These are phyloP conservation scores for Drosophila punjabiensis DNA, from an alignment of 1,140 invertebrate genomes.

Conservation along the genomic window DNA sequence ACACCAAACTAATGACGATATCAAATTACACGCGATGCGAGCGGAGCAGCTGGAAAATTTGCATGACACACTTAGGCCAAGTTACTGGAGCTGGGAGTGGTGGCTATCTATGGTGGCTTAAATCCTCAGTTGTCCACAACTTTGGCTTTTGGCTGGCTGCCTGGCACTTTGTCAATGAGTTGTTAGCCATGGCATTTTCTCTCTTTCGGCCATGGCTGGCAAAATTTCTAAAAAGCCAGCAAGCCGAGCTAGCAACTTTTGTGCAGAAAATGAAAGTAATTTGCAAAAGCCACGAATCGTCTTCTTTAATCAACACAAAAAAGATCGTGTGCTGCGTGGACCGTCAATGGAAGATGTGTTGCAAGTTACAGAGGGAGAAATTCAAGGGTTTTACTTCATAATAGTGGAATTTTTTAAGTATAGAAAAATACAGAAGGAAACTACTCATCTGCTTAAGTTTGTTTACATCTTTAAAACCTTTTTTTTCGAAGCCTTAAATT, in stretches of 20 bases:
- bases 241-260: slow-evolving; percentile 44
- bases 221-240: slow-evolving; percentile 62
- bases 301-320: slow-evolving; percentile 64
- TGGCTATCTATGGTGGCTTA: slow-evolving; percentile 27
- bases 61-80: slow-evolving; percentile 74
- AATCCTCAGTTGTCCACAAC: slow-evolving; percentile 66
- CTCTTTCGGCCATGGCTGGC: slow-evolving; percentile 49
- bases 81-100: slow-evolving; percentile 33
- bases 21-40: slow-evolving; percentile 65
- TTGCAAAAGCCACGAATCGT: slow-evolving; percentile 69
- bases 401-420: neutral
- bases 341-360: slow-evolving; percentile 40
- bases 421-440: neutral
- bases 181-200: slow-evolving; percentile 70
- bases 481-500: neutral
- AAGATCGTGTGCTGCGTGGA: slow-evolving; percentile 61
- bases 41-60: slow-evolving; percentile 58
- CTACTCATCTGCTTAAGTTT: fast-evolving
- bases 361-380: slow-evolving; percentile 32
- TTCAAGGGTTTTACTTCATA: neutral
- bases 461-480: neutral
- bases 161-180: slow-evolving; percentile 68
- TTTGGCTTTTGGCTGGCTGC: slow-evolving; percentile 46
- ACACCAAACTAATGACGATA: slow-evolving; percentile 80
- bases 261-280: slow-evolving; percentile 78